Conservation (phyloP, 2,888 invertebrate genomes). For the Drosophila leonis region DNA sequence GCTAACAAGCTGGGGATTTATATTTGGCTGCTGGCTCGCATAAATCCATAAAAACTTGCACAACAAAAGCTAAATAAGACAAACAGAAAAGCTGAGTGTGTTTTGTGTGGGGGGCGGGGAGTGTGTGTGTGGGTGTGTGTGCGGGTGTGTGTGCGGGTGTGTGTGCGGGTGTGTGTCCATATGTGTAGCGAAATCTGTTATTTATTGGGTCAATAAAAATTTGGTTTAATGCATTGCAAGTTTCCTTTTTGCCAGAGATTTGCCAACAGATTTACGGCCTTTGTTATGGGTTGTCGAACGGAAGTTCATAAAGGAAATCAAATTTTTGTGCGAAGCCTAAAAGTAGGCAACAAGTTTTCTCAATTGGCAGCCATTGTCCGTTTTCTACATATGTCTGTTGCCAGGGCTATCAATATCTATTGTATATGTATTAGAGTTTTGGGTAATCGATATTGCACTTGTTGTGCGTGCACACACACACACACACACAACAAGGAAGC, state of each 20-base stretch:
- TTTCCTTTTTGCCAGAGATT: constrained; percentile 44
- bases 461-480: constrained; percentile 28
- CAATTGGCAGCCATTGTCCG: constrained; percentile 43
- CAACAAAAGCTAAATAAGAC: constrained; percentile 35
- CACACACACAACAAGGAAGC: constrained; percentile 33
- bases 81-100: constrained; percentile 30
- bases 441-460: constrained; percentile 46
- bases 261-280: constrained; percentile 48
- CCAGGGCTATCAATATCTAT: constrained; percentile 5
- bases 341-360: constrained; percentile 51
- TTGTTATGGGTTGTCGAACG: constrained; percentile 13
- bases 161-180: background rate
- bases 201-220: constrained; percentile 77
- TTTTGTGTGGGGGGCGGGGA: background rate
- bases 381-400: constrained; percentile 3
- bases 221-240: constrained; percentile 71
- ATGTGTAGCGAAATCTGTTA: constrained; percentile 64
- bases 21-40: constrained; percentile 26
- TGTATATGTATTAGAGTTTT: constrained; percentile 29
- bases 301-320: constrained; percentile 27
- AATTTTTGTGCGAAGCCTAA: constrained; percentile 34
- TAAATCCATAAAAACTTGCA: constrained; percentile 64
- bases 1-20: constrained; percentile 54
- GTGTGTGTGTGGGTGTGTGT: background rate
- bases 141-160: background rate